Base-by-base conservation (phyloP, 2,888 invertebrate species). In the Priocnemis perturbator region DNA sequence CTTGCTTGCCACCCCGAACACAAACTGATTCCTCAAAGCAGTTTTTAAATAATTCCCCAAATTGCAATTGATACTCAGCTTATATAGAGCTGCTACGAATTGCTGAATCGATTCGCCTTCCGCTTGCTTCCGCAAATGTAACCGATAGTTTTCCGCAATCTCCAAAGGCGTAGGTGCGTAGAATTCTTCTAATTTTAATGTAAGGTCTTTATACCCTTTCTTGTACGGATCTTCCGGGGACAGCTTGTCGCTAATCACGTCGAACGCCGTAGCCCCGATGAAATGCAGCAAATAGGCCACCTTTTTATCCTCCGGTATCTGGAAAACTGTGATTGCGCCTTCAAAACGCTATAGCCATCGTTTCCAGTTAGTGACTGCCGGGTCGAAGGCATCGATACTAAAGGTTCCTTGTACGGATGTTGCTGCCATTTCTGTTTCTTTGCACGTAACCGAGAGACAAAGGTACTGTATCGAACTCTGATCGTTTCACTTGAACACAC, bases 41-140 rank as follows among this genome's bases (percentile, higher is more conserved):
- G 45, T 58, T 21, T 58, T 58, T 21, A 58, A n/a, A n/a, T 58
- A 58, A 44, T 37, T 14, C 14, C 21, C 58, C 5, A 45, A 58
- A 3, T 19, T 44, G 15, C 45, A 58, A 45, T 17, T 11, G 0
- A 58, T 45, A 17, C 17, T 45, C 19, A 58, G 20, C 14, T 37
- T 58, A 20, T 58, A 19, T 44, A 44, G 5, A 15, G 37, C 37
- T 11, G 20, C 19, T 17, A 45, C 20, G 20, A 17, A 58, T 15
- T 17, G 9, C 44, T 20, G 44, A 19, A 58, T 44, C 9, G 9
- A 20, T 44, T 58, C 20, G 11, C 21, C 17, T 44, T 58, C 58
- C 19, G 5, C 11, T 14, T 58, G 45, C 17, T 21, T 19, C 17
- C 21, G 20, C 4, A 20, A n/a, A 21, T 44, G 15, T 7, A 58